These are phyloP conservation scores for Nematostella vectensis DNA, from an alignment of 92 coral and sea anemone genomes.

Conservation along the genomic window DNA sequence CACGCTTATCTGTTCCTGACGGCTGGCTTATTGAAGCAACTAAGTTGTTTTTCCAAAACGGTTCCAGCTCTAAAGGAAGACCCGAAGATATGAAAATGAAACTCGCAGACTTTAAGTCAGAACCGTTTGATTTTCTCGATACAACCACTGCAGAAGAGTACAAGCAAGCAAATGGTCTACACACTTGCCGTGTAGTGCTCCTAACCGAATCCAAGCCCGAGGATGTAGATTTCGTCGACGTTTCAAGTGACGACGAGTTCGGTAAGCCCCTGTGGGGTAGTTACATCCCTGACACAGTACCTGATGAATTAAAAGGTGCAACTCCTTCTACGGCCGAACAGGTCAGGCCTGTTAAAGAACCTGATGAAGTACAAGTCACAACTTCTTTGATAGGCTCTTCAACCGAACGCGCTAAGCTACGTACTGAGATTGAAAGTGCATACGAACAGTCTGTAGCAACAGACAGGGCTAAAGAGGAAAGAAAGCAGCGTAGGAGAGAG, in stretches of 20 bases:
- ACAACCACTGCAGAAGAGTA: conserved; percentile 15
- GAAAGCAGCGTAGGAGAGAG: conserved; percentile 13
- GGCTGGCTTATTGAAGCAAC: conserved; percentile 19
- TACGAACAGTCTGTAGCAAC: conserved; percentile 28
- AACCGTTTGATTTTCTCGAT: conserved; percentile 14
- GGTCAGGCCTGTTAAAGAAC: background rate
- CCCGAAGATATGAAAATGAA: conserved; percentile 18
- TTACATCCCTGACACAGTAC: no score
- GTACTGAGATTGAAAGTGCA: conserved; percentile 16
- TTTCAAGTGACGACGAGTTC: no score
- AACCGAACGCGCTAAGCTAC: conserved; percentile 17
- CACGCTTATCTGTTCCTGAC: conserved; percentile 10
- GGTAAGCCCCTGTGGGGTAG: no score
- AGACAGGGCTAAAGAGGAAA: conserved; percentile 19
- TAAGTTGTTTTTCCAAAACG: conserved; percentile 23
- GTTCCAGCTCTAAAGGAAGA: conserved; percentile 16
- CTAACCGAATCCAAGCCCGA: conserved; percentile 10
- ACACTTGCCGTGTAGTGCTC: conserved; percentile 14
- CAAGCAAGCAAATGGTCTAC: conserved; percentile 14
- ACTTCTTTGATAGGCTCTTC: conserved; percentile 32
- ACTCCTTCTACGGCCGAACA: background rate
- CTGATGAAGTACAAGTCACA: background rate
- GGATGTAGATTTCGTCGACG: no score
- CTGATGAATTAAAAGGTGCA: no score
- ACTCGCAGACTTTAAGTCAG: conserved; percentile 27